Evolutionary conservation across 2,113 vertebrate species (phyloP).

Genomic region (Vanacampus margaritifer): DNA sequence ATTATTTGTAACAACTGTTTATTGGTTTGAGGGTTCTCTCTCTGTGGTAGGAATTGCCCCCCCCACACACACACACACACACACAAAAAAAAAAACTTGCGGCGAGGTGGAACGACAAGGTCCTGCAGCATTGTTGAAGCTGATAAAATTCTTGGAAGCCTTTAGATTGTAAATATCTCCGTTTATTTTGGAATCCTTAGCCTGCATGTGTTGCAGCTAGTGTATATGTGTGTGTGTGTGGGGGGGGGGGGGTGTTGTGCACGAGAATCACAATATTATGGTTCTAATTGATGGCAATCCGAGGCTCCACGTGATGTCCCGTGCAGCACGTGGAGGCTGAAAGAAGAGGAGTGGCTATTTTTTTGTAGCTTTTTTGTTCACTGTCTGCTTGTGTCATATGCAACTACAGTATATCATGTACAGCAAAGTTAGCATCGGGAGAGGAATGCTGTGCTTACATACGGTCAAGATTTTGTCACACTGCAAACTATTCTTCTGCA

Average conservation of each 20-base stretch:
- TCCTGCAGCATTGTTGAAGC: background rate
- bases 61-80: too few species aligned
- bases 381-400: conserved; percentile 40
- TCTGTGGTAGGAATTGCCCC: background rate
- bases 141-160: conserved; percentile 21
- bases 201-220: background rate
- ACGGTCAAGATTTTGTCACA: background rate
- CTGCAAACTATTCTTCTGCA: background rate
- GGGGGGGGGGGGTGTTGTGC: conserved; percentile 1
- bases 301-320: conserved; percentile 47
- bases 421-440: conserved; percentile 27
- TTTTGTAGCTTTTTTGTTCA: background rate
- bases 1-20: background rate
- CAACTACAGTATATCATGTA: conserved; percentile 16
- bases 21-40: background rate
- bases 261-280: conserved; percentile 56
- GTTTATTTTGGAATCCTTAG: conserved; percentile 35
- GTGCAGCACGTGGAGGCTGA: conserved; percentile 38
- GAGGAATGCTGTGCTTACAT: background rate
- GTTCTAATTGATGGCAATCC: conserved; percentile 38
- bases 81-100: background rate
- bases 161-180: conserved; percentile 21
- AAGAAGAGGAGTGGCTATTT: conserved; percentile 23
- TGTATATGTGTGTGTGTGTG: conserved; percentile 6
- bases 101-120: background rate